Percentiles rank a stretch among this genome's conserved stretches.
phyloP scores from a whole-genome alignment of 2,113 vertebrate genomes.

The Oriolus oriolus region DNA sequence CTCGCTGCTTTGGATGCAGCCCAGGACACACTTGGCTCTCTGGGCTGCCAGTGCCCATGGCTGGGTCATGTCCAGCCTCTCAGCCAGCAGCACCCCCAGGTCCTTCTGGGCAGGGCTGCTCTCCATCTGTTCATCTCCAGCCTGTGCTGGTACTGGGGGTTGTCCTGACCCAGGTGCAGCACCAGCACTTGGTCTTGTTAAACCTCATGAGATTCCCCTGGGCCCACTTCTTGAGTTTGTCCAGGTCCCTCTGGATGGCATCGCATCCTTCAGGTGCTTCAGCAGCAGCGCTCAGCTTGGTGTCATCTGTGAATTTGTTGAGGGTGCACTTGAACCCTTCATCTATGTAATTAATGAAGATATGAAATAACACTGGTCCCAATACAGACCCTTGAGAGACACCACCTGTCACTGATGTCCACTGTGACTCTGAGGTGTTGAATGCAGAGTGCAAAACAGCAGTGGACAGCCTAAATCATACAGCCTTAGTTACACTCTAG shows the following conservation, averaged over 20 bases:
- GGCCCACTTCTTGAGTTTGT: background rate
- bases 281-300: background rate
- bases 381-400: background rate
- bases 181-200: background rate
- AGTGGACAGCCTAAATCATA: background rate
- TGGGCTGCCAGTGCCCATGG: background rate
- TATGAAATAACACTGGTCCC: background rate
- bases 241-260: background rate
- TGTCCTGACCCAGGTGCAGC: accelerated
- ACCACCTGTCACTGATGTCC: background rate
- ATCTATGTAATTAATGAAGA: background rate
- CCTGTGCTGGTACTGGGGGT: accelerated
- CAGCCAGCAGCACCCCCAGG: background rate
- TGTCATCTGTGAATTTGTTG: background rate
- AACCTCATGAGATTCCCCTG: background rate
- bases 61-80: background rate
- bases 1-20: background rate
- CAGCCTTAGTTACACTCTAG: background rate
- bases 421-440: background rate
- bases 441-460: background rate
- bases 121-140: background rate
- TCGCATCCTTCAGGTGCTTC: background rate
- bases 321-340: background rate
- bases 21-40: background rate
- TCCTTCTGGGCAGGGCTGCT: background rate